Evolutionary conservation across 1,140 invertebrate genomes (phyloP).

Genomic region (Lineus longissimus): DNA sequence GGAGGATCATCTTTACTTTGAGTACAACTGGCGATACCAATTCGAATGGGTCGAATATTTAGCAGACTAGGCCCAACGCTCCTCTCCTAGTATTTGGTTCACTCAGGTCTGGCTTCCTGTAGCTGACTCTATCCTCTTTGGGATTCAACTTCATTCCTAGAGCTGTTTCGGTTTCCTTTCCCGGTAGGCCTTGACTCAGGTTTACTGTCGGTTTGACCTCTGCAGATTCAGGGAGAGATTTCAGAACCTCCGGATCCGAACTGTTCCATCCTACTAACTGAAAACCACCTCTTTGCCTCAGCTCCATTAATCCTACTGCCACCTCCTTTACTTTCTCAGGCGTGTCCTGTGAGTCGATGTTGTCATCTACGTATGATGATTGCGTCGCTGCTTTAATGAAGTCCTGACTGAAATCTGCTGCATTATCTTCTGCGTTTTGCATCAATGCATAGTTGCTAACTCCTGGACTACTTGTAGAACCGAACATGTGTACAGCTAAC

Average conservation of each 20-base stretch:
- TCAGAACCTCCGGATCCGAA: neutral
- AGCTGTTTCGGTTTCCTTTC: neutral
- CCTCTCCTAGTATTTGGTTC: constrained; percentile 1
- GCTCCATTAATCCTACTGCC: neutral
- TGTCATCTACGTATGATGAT: neutral
- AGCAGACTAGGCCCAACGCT: neutral
- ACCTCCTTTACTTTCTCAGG: neutral
- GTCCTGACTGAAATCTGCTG: neutral
- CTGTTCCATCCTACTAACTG: neutral
- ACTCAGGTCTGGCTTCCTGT: neutral
- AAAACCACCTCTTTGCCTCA: neutral
- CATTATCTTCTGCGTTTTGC: neutral
- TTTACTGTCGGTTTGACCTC: neutral
- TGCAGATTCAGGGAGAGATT: neutral
- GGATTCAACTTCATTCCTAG: constrained; percentile 4
- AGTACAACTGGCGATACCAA: neutral
- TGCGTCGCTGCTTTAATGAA: neutral
- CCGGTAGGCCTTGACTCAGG: neutral
- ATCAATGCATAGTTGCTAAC: neutral
- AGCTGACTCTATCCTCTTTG: neutral
- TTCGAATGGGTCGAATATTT: constrained; percentile 4
- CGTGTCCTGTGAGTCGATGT: neutral
- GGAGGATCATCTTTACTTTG: neutral
- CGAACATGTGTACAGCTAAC: neutral
- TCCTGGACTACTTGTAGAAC: neutral